Conservation (phyloP, 2,113 vertebrate species). For the Cricetomys ansorgei region DNA sequence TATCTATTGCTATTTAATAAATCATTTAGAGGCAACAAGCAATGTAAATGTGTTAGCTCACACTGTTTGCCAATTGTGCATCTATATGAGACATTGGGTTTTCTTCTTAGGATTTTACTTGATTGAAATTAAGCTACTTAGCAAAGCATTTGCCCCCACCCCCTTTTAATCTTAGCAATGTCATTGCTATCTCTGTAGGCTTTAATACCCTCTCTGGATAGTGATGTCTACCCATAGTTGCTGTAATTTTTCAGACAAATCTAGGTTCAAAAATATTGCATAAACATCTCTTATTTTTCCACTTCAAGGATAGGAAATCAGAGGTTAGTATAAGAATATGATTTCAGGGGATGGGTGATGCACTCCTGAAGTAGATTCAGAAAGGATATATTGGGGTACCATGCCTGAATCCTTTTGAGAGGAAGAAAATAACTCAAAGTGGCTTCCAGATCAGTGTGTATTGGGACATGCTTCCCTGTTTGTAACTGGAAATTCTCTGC, state of each 20-base stretch:
- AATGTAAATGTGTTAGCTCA: not conserved
- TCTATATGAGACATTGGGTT: not conserved
- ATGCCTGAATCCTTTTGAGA: constrained; percentile 22
- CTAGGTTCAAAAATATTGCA: constrained; percentile 11
- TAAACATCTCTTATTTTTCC: not conserved
- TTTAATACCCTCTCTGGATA: not conserved
- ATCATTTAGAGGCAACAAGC: not conserved
- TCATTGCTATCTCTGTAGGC: not conserved
- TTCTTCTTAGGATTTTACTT: not conserved
- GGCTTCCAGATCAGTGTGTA: not conserved
- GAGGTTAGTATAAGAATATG: not conserved
- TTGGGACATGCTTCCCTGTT: not conserved
- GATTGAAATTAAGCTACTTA: constrained; percentile 35
- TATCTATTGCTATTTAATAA: constrained; percentile 9
- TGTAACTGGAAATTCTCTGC: constrained; percentile 28
- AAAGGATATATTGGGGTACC: not conserved
- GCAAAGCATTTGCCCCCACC: not conserved
- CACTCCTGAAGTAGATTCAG: not conserved
- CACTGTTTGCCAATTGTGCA: not conserved
- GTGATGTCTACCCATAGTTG: not conserved
- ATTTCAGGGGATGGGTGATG: not conserved
- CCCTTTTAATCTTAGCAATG: not conserved
- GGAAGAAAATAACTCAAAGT: constrained; percentile 6
- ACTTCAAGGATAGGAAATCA: not conserved
- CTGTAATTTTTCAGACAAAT: not conserved